Percentiles rank a stretch among this genome's conserved stretches.
These are phyloP conservation scores for Drepana arcuata DNA, from an alignment of 1,140 invertebrate genomes.

Conservation along the genomic window DNA sequence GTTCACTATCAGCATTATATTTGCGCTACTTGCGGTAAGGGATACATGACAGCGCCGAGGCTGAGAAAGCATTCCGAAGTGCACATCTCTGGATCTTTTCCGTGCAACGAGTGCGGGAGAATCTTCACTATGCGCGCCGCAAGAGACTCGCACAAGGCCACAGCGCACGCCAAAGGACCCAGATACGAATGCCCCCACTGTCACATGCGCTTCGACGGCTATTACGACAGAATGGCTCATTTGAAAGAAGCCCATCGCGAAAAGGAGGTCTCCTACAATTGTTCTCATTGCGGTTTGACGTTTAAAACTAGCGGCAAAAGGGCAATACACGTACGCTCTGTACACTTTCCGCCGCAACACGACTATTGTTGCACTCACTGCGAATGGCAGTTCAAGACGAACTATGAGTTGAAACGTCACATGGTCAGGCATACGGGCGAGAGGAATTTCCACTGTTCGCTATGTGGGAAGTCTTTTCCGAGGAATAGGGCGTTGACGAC, in stretches of 20 bases:
- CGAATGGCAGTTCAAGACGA: slow-evolving; percentile 49
- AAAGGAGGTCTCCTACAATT: slow-evolving; percentile 46
- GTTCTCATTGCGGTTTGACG: slow-evolving; percentile 41
- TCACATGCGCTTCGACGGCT: slow-evolving; percentile 42
- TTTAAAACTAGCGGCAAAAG: slow-evolving; percentile 59
- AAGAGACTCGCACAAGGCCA: slow-evolving; percentile 50
- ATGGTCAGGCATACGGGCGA: slow-evolving; percentile 51
- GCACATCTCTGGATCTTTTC: slow-evolving; percentile 49
- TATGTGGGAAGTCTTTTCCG: slow-evolving; percentile 57
- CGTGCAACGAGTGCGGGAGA: slow-evolving; percentile 45
- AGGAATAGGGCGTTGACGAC: slow-evolving; percentile 45
- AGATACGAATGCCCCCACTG: slow-evolving; percentile 57
- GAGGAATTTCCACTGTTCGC: slow-evolving; percentile 46
- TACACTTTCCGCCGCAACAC: slow-evolving; percentile 42
- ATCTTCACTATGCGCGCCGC: slow-evolving; percentile 45
- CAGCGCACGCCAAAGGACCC: slow-evolving; percentile 43
- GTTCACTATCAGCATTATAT: slow-evolving; percentile 62
- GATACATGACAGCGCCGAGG: slow-evolving; percentile 53
- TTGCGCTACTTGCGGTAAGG: slow-evolving; percentile 66
- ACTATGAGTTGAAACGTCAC: slow-evolving; percentile 50
- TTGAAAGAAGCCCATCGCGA: slow-evolving; percentile 49
- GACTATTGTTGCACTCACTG: slow-evolving; percentile 39
- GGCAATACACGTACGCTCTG: slow-evolving; percentile 33
- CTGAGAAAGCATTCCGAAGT: slow-evolving; percentile 58
- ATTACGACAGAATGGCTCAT: slow-evolving; percentile 55